Evolutionary conservation across 1,140 invertebrate genomes (phyloP), one percentile per base, ranked within the genome.

Genomic region (Lerema accius): DNA sequence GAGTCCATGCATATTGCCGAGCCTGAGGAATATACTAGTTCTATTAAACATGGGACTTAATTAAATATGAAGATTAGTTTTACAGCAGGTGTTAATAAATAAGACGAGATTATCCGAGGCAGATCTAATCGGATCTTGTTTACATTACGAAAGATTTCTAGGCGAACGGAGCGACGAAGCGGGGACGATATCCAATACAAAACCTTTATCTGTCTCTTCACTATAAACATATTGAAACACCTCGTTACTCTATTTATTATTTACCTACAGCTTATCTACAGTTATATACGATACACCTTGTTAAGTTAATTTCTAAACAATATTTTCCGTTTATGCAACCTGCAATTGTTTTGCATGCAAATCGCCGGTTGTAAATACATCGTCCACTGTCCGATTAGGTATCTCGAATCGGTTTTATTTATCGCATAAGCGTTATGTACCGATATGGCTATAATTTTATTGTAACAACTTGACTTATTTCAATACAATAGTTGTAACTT

Each of bases 91-190:
- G 74, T 69, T 77, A 84, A 84, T 85, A 86, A 86, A 86, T 86
- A 84, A 82, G 65, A 19, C 69, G 64, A 80, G 78, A 81, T 84
- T 80, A 84, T 81, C 78, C 66, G 63, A 59, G 26, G 68, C 73
- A 50, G 69, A 82, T 85, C 84, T 85, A 85, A 89, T 89, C 83
- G 51, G 73, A 80, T 86, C 81, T 76, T 86, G 82, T 89, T 86
- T 86, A 83, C 82, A 85, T 78, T 82, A 76, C 67, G 71, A 80
- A 75, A 77, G 71, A 71, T 74, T 78, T 63, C 65, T 65, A 50
- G 69, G 59, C 67, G 61, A 58, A 46, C 58, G 32, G 48, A 49
- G 23, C 26, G 46, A 37, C 45, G 15, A 26, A 43, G 15, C 37
- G 42, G 50, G 39, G 56, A 66, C 58, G 19, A 23, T 23, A 5